Conservation (phyloP, 1,140 invertebrate species). For the Drosophila nikananu region DNA sequence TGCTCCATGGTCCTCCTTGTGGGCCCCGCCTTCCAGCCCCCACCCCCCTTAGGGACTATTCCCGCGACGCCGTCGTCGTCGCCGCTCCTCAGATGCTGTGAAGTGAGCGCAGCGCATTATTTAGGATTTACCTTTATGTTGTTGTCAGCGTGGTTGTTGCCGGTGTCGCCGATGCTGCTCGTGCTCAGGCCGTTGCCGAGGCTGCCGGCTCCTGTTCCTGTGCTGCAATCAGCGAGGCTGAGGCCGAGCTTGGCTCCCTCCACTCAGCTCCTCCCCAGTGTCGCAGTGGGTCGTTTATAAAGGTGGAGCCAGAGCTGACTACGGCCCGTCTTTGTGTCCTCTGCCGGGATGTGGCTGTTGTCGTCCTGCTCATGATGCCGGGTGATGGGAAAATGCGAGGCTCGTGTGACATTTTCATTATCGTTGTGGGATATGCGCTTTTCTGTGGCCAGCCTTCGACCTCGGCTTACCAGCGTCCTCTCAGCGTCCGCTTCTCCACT, state of each 20-base stretch:
- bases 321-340: slow-evolving; percentile 23
- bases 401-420: slow-evolving; percentile 84
- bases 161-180: slow-evolving; percentile 30
- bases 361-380: slow-evolving; percentile 61
- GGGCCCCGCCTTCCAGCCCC: neutral
- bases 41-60: slow-evolving; percentile 37
- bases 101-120: slow-evolving; percentile 78
- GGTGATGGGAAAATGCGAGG: slow-evolving; percentile 83
- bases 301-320: slow-evolving; percentile 43
- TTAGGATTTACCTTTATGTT: slow-evolving; percentile 84
- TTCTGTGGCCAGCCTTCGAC: slow-evolving; percentile 45
- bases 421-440: slow-evolving; percentile 82
- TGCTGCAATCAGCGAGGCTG: slow-evolving; percentile 39
- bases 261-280: slow-evolving; percentile 10
- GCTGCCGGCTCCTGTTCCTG: slow-evolving; percentile 56
- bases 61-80: slow-evolving; percentile 49
- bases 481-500: neutral
- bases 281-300: slow-evolving; percentile 63
- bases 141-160: slow-evolving; percentile 68
- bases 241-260: neutral
- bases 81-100: slow-evolving; percentile 55
- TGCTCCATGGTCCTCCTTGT: slow-evolving; percentile 9
- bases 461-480: slow-evolving; percentile 14
- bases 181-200: slow-evolving; percentile 22
- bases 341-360: slow-evolving; percentile 28